Conservation (phyloP, 2,113 vertebrate species). For the Dromaius novaehollandiae region DNA sequence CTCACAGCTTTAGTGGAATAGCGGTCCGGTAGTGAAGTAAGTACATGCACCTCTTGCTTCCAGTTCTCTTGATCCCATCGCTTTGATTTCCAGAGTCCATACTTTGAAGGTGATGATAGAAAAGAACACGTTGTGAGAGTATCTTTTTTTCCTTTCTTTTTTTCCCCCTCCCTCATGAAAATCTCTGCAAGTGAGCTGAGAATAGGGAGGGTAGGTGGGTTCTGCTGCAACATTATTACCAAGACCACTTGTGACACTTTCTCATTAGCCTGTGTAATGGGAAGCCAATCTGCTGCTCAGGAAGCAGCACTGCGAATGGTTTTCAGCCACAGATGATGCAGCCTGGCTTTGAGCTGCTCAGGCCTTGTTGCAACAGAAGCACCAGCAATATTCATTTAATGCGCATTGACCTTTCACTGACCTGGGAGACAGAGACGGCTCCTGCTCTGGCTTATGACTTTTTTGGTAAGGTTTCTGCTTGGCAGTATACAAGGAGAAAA, state of each 20-base stretch:
- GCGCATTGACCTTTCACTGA: slow-evolving; percentile 37
- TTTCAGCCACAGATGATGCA: slow-evolving; percentile 58
- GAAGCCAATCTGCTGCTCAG: slow-evolving; percentile 53
- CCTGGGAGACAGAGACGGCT: background rate
- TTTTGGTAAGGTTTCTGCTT: background rate
- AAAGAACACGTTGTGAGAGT: background rate
- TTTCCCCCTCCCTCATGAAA: background rate
- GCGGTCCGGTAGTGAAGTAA: rapidly evolving
- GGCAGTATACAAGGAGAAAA: background rate
- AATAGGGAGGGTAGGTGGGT: background rate
- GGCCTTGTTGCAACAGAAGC: slow-evolving; percentile 39
- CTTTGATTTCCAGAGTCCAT: background rate
- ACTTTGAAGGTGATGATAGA: background rate
- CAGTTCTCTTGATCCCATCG: background rate
- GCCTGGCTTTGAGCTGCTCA: slow-evolving; percentile 49
- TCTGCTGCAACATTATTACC: background rate
- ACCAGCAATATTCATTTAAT: slow-evolving; percentile 41
- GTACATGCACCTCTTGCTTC: rapidly evolving
- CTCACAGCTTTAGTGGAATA: background rate
- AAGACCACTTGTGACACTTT: slow-evolving; percentile 45
- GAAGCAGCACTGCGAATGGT: slow-evolving; percentile 33
- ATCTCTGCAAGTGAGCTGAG: background rate
- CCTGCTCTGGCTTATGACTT: background rate
- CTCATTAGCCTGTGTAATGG: slow-evolving; percentile 61
- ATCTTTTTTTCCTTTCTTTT: rapidly evolving